phyloP scores from a whole-genome alignment of 2,888 invertebrate genomes.

The Gryllus longicercus region DNA sequence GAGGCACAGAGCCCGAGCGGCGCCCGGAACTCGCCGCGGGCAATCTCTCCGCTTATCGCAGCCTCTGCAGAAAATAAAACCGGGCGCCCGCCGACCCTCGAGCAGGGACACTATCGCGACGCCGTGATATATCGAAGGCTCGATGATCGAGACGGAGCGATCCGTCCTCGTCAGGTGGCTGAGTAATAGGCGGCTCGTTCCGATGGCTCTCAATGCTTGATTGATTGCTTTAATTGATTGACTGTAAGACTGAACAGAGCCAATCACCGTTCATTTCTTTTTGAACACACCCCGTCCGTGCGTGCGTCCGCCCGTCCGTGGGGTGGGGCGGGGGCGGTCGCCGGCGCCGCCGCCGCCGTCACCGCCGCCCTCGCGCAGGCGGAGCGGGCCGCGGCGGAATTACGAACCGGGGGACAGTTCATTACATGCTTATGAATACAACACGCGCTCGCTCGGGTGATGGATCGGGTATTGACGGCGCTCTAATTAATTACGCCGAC shows the following conservation, averaged over 20 bases:
- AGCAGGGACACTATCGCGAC: conserved; percentile 8
- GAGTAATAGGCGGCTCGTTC: conserved; percentile 17
- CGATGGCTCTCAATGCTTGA: conserved; percentile 17
- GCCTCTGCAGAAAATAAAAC: not conserved
- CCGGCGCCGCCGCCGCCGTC: not conserved
- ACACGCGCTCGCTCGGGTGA: conserved; percentile 6
- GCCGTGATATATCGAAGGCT: conserved; percentile 8
- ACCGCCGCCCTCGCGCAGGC: not conserved
- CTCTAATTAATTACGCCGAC: conserved; percentile 6
- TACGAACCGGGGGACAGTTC: conserved; percentile 17
- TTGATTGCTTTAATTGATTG: conserved; percentile 17
- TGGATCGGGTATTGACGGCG: conserved; percentile 17
- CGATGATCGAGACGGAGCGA: conserved; percentile 17
- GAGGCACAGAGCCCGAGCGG: not conserved
- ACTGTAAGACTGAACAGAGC: conserved; percentile 17
- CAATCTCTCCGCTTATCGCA: not conserved
- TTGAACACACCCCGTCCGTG: conserved; percentile 10
- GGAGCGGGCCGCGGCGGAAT: not conserved
- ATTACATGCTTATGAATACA: conserved; percentile 17
- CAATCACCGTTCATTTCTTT: conserved; percentile 17
- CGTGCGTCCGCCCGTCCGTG: not conserved
- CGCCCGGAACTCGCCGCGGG: not conserved
- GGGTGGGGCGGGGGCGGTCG: not conserved
- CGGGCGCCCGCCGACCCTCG: not conserved
- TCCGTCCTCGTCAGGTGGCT: conserved; percentile 17